Conservation (phyloP, 2,113 vertebrate species). For the Hydropotes inermis region DNA sequence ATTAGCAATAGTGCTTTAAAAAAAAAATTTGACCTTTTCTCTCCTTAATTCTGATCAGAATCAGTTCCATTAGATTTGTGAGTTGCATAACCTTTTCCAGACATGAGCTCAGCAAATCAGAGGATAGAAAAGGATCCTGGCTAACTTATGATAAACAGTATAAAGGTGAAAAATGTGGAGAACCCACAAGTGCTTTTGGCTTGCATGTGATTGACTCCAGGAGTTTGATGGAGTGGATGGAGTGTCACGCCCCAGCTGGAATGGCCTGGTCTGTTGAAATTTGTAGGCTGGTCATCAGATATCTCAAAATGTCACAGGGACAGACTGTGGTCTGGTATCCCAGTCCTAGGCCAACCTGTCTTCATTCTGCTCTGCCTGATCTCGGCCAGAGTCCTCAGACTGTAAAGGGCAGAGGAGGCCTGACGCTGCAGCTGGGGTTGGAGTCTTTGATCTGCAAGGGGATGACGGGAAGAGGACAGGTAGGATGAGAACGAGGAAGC, state of each 20-base stretch:
- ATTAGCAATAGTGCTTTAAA: neutral
- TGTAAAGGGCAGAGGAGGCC: neutral
- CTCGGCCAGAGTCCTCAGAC: neutral
- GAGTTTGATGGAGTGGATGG: neutral
- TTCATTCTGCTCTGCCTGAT: neutral
- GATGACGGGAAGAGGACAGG: neutral
- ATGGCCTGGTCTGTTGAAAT: neutral
- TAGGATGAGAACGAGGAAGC: neutral
- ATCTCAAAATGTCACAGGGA: neutral
- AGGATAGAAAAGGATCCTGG: neutral
- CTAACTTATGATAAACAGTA: neutral
- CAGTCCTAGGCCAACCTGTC: neutral
- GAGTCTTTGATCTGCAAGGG: neutral
- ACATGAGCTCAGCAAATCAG: neutral
- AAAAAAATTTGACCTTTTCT: neutral
- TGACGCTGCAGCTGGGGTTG: neutral
- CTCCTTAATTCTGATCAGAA: neutral
- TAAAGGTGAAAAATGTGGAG: neutral
- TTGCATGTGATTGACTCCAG: neutral
- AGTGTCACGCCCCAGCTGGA: neutral
- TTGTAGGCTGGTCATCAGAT: neutral
- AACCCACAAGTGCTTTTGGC: neutral
- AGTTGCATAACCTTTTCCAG: conserved; percentile 8
- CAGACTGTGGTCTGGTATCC: neutral
- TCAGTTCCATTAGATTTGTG: neutral